These are phyloP conservation scores for Eira barbara DNA, from an alignment of 2,113 vertebrate genomes.

Conservation along the genomic window DNA sequence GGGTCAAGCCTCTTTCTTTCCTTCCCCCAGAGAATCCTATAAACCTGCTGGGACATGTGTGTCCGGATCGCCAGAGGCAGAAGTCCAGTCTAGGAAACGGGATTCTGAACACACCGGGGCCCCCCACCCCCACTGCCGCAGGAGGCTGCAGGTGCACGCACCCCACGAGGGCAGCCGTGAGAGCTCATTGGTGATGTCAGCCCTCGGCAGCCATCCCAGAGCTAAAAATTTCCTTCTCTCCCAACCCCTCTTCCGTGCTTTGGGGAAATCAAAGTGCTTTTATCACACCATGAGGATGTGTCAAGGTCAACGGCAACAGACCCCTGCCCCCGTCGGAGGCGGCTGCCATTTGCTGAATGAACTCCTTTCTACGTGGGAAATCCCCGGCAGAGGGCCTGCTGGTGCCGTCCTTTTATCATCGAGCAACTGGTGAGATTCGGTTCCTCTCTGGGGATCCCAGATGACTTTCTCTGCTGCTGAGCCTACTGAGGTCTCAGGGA, in stretches of 20 bases:
- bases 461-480: background rate
- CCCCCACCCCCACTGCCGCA: background rate
- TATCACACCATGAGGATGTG: background rate
- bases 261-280: background rate
- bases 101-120: fast-evolving
- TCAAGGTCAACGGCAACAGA: background rate
- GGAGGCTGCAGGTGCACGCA: background rate
- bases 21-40: background rate
- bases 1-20: background rate
- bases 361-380: background rate
- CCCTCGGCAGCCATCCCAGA: background rate
- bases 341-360: background rate
- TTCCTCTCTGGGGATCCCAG: background rate
- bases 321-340: fast-evolving
- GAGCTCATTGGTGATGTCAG: fast-evolving
- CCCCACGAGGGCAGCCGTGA: fast-evolving
- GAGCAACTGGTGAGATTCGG: background rate
- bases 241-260: fast-evolving
- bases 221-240: background rate
- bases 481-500: background rate
- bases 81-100: background rate
- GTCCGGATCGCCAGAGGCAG: fast-evolving
- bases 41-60: background rate
- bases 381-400: background rate
- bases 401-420: background rate